Evolutionary conservation across 2,888 invertebrate species (phyloP).

Genomic region (Yponomeuta plumbellus): DNA sequence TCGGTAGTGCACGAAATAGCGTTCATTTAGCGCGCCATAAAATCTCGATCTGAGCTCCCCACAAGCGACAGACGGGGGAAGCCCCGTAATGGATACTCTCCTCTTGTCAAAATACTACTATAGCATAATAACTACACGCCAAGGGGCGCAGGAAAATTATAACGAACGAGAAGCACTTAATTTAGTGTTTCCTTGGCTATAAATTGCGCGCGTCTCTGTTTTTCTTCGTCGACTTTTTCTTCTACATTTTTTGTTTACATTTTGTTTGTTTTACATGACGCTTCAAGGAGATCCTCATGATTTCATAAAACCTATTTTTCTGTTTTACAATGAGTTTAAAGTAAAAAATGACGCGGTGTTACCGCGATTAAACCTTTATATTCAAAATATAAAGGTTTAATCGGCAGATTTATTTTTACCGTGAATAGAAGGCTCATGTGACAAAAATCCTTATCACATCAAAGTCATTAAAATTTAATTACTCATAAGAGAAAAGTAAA

Average conservation of each 20-base stretch:
- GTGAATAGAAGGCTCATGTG: too few relatives aligned
- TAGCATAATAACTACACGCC: conserved; percentile 28
- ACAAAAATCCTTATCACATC: too few relatives aligned
- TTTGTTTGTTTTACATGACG: background rate
- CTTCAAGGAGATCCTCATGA: background rate
- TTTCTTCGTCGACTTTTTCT: background rate
- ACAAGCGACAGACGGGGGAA: conserved; percentile 8
- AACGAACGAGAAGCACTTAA: conserved; percentile 30
- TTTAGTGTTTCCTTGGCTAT: conserved; percentile 25
- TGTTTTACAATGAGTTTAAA: background rate
- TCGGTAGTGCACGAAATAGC: conserved; percentile 41
- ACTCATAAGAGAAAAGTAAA: too few relatives aligned
- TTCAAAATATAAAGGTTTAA: too few relatives aligned
- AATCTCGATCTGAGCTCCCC: conserved; percentile 18
- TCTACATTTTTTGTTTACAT: background rate
- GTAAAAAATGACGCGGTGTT: too few relatives aligned
- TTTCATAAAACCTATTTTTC: background rate
- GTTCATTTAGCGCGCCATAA: conserved; percentile 39
- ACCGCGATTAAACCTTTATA: too few relatives aligned
- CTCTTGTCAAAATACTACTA: conserved; percentile 36
- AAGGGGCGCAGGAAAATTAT: conserved; percentile 32
- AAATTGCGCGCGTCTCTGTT: conserved; percentile 6
- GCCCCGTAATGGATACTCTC: conserved; percentile 41
- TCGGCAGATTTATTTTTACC: too few relatives aligned
- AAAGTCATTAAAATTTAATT: too few relatives aligned